Conservation (phyloP, 2,113 vertebrate species). For the Periophthalmodon schlosseri region DNA sequence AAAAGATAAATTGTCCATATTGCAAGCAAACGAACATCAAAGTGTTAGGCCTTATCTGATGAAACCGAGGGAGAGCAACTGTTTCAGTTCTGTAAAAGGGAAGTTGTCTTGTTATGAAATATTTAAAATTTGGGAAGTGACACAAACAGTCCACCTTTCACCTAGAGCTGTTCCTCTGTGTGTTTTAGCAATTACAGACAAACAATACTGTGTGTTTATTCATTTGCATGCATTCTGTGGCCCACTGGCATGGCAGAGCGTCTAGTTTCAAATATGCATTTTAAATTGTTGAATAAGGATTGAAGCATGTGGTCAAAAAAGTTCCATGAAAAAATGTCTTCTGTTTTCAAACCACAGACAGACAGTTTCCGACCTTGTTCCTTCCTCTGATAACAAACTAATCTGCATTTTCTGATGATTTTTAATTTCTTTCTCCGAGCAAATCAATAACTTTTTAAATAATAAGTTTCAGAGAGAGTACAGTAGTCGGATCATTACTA, state of each 20-base stretch:
- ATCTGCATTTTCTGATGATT: too few species aligned
- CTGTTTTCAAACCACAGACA: too few species aligned
- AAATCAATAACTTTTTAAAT: neutral
- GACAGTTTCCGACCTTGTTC: too few species aligned
- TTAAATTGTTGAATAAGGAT: too few species aligned
- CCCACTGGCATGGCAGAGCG: neutral
- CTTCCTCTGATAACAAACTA: too few species aligned
- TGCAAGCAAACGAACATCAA: neutral
- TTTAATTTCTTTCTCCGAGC: too few species aligned
- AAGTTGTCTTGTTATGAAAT: slow-evolving; percentile 19
- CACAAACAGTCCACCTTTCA: neutral
- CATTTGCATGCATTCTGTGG: neutral
- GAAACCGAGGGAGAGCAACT: slow-evolving; percentile 4
- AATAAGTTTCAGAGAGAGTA: neutral
- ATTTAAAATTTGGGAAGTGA: slow-evolving; percentile 18
- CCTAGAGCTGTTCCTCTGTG: neutral
- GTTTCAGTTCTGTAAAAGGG: slow-evolving; percentile 22
- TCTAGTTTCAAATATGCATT: too few species aligned
- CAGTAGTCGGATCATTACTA: neutral
- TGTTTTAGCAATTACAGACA: neutral
- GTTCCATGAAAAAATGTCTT: too few species aligned
- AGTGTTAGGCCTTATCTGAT: slow-evolving; percentile 22
- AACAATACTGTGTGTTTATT: neutral
- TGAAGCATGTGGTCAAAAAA: too few species aligned
- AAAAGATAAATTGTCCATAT: neutral